phyloP scores from a whole-genome alignment of 2,113 vertebrate genomes.

The Dipodomys merriami region DNA sequence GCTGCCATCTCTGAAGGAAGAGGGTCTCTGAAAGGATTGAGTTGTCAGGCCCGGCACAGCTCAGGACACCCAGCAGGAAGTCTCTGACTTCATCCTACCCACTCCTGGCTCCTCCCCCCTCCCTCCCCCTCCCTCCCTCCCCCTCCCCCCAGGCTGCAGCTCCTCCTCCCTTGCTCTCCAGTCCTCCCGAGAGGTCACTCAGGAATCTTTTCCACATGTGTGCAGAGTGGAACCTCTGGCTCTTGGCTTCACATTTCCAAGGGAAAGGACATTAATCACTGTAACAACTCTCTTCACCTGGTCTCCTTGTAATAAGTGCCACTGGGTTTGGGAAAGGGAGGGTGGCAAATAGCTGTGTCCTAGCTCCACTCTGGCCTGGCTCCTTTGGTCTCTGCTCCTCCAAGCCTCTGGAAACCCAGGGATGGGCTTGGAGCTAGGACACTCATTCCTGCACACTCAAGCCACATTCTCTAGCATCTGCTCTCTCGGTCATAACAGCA shows the following conservation, averaged over 20 bases:
- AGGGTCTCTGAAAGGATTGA: not conserved
- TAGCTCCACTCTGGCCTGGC: not conserved
- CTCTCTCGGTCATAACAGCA: fast-evolving
- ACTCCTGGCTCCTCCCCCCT: fast-evolving
- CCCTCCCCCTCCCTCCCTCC: too few relatives aligned
- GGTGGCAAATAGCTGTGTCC: not conserved
- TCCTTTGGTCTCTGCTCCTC: not conserved
- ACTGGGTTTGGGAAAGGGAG: not conserved
- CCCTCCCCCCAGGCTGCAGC: too few relatives aligned
- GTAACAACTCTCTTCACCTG: not conserved
- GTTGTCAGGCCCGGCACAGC: not conserved
- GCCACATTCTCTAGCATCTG: fast-evolving
- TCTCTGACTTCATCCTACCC: not conserved
- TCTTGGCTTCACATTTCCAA: not conserved
- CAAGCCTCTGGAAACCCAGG: not conserved
- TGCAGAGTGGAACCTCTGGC: not conserved
- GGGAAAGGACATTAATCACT: not conserved
- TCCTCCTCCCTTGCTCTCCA: not conserved
- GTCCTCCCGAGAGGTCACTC: not conserved
- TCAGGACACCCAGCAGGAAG: not conserved
- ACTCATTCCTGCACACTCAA: fast-evolving
- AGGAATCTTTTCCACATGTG: not conserved
- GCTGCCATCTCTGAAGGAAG: not conserved
- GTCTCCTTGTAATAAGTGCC: too few relatives aligned
- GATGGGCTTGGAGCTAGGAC: not conserved